Conservation (phyloP, 1,140 invertebrate species). For the Phymastichus coffea region DNA sequence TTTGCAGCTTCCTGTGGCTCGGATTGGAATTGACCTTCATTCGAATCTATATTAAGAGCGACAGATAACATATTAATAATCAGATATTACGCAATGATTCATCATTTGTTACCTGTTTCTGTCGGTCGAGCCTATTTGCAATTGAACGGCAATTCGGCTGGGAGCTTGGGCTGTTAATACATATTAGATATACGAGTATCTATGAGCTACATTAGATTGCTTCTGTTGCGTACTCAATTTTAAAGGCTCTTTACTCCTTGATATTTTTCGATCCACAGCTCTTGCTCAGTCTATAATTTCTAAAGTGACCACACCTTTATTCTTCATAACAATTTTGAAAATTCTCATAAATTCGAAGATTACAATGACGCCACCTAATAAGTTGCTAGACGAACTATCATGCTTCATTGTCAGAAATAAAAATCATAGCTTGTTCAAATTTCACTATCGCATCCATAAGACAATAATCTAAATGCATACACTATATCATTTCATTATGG, state of each 20-base stretch:
- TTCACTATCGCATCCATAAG: too few species aligned
- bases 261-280: not conserved
- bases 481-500: too few species aligned
- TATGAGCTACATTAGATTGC: too few species aligned
- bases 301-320: constrained; percentile 22
- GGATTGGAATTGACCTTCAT: not conserved
- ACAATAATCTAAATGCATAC: too few species aligned
- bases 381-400: too few species aligned
- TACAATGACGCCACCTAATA: constrained; percentile 18
- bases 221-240: too few species aligned
- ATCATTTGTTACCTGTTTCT: constrained; percentile 21
- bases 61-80: too few species aligned
- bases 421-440: too few species aligned
- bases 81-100: constrained; percentile 14
- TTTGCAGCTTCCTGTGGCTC: not conserved
- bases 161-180: too few species aligned
- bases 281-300: constrained; percentile 5
- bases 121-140: constrained; percentile 27
- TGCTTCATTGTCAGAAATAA: too few species aligned
- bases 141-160: too few species aligned
- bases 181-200: too few species aligned
- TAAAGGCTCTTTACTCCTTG: not conserved
- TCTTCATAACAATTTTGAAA: constrained; percentile 24
- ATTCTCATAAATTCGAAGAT: constrained; percentile 25
- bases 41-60: not conserved